These are phyloP conservation scores for Helogale parvula DNA, from an alignment of 2,113 vertebrate species.

Conservation along the genomic window DNA sequence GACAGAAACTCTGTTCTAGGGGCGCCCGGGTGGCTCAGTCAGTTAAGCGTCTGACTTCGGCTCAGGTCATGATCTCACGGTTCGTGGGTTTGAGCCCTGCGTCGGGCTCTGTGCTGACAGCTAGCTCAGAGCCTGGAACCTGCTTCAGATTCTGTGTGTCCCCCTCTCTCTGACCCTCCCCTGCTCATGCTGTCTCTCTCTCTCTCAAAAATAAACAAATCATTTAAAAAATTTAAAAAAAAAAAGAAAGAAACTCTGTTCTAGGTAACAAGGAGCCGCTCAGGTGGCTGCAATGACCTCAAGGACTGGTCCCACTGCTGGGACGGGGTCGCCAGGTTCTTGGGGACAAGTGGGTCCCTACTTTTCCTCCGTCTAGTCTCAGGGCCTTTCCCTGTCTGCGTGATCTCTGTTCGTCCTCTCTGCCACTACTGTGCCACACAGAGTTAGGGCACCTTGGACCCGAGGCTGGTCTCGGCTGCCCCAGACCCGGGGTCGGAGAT, in stretches of 20 bases:
- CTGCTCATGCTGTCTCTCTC: no score
- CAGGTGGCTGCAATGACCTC: neutral
- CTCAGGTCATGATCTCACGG: no score
- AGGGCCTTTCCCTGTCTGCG: neutral
- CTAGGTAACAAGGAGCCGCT: neutral
- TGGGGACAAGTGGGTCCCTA: neutral
- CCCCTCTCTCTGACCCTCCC: no score
- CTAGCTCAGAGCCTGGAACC: no score
- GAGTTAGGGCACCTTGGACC: neutral
- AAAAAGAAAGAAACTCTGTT: no score
- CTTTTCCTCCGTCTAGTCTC: neutral
- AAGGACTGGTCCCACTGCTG: neutral
- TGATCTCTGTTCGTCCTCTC: neutral
- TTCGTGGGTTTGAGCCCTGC: no score
- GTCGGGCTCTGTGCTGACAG: no score
- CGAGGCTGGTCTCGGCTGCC: neutral
- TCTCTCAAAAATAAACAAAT: no score
- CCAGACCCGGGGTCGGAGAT: neutral
- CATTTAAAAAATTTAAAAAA: no score
- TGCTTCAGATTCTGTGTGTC: no score
- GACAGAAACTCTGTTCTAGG: neutral
- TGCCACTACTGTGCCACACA: neutral
- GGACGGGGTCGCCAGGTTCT: neutral
- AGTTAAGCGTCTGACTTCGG: no score
- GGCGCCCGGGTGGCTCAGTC: no score